These are phyloP conservation scores for Coptodon rendalli DNA, from an alignment of 2,113 vertebrate species.

Conservation along the genomic window DNA sequence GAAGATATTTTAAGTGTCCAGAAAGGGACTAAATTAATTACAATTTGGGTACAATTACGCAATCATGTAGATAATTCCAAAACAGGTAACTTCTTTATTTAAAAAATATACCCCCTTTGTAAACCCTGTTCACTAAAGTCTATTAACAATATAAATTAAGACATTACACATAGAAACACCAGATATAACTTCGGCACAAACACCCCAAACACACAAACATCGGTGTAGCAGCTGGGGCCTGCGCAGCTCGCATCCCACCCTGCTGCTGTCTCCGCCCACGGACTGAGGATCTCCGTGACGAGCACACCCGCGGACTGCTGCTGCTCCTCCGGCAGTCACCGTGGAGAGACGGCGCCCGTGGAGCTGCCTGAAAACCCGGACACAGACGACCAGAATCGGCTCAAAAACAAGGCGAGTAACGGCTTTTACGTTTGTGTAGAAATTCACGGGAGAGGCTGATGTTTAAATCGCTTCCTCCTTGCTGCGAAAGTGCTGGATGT, in stretches of 20 bases:
- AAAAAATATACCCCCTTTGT: accelerated
- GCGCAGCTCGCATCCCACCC: not conserved
- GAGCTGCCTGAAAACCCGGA: not conserved
- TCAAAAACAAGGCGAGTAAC: not conserved
- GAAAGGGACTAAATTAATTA: not conserved
- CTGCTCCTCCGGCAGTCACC: not conserved
- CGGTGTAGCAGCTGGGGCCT: not conserved
- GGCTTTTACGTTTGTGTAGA: accelerated
- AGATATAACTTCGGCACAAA: not conserved
- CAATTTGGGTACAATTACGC: not conserved
- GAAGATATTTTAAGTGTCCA: not conserved
- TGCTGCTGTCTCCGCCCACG: conserved; percentile 38
- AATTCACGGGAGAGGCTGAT: not conserved
- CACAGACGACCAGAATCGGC: not conserved
- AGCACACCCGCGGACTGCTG: not conserved
- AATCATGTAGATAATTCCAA: not conserved
- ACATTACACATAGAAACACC: not conserved
- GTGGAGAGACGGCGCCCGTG: not conserved
- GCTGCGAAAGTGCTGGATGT: not conserved
- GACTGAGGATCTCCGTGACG: not conserved
- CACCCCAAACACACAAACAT: not conserved
- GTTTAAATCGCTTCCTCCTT: not conserved
- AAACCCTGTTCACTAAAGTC: not conserved
- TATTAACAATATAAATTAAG: not conserved
- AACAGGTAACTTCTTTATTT: not conserved